Percentiles rank a stretch among this genome's conserved stretches.
Evolutionary conservation across 2,113 vertebrate genomes (phyloP).

Genomic region (Pachyramphus minor): DNA sequence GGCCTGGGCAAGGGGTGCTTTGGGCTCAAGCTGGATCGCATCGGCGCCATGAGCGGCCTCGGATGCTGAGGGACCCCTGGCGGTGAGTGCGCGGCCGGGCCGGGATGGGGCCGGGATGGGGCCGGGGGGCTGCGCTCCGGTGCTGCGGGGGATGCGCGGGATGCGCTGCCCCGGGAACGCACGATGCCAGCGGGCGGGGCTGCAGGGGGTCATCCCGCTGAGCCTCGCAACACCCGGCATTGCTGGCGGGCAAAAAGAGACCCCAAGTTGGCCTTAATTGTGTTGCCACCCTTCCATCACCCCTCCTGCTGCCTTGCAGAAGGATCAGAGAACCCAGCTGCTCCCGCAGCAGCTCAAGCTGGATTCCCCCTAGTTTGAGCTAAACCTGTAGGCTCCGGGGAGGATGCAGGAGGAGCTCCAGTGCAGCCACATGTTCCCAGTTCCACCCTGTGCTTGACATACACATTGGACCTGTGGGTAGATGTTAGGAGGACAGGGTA

Average conservation of each 20-base stretch:
- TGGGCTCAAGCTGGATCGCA: conserved; percentile 95
- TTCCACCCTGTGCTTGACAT: background rate
- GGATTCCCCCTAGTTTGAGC: background rate
- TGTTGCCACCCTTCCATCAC: too few species aligned
- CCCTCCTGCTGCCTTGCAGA: background rate
- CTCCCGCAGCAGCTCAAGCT: background rate
- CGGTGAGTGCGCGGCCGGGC: background rate
- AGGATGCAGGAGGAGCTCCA: background rate
- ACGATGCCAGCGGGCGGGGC: background rate
- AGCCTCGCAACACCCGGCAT: background rate
- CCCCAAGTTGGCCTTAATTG: background rate
- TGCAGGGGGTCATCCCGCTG: background rate
- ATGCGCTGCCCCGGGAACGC: background rate
- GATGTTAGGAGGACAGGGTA: background rate
- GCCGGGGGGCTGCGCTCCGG: background rate
- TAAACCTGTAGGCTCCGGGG: rapidly evolving
- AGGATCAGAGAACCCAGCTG: background rate
- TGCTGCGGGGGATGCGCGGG: background rate
- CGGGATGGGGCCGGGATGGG: background rate
- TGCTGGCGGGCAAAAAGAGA: background rate
- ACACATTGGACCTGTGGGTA: rapidly evolving
- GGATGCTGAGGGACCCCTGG: conserved; percentile 82
- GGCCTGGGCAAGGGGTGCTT: conserved; percentile 87
- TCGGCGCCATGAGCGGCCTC: conserved; percentile 93
- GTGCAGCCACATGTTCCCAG: background rate